Conservation (phyloP, 2,888 invertebrate genomes). For the Baronia brevicornis region DNA sequence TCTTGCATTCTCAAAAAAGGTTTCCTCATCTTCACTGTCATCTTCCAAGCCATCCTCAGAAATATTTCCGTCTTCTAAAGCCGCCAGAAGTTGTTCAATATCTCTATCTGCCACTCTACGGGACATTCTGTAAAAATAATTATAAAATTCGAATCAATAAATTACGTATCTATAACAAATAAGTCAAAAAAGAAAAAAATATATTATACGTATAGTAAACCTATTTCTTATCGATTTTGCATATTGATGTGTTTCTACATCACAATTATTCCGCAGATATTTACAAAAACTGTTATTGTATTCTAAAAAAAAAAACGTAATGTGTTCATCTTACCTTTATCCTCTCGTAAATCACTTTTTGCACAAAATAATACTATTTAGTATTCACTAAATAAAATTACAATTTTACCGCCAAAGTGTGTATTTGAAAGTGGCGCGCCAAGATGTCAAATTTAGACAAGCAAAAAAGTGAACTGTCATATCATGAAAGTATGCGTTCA, state of each 20-base stretch:
- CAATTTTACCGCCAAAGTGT: slow-evolving; percentile 15
- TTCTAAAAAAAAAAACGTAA: slow-evolving; percentile 13
- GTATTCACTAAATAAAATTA: slow-evolving; percentile 16
- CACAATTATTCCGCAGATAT: slow-evolving; percentile 18
- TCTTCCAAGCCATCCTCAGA: slow-evolving; percentile 21
- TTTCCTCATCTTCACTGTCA: slow-evolving; percentile 19
- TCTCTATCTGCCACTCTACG: slow-evolving; percentile 19
- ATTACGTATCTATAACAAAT: slow-evolving; percentile 15
- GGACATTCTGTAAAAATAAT: slow-evolving; percentile 20
- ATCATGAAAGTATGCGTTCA: slow-evolving; percentile 15
- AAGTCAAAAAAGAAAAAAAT: slow-evolving; percentile 15
- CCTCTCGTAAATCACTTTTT: slow-evolving; percentile 17
- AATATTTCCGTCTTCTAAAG: no score
- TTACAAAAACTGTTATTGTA: slow-evolving; percentile 19
- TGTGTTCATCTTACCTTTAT: no score
- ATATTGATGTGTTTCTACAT: slow-evolving; percentile 22
- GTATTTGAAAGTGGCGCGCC: slow-evolving; percentile 13
- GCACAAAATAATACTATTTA: slow-evolving; percentile 15
- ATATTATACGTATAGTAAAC: slow-evolving; percentile 13
- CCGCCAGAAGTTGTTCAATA: no score
- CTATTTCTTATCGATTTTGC: slow-evolving; percentile 18
- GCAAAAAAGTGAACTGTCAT: slow-evolving; percentile 15
- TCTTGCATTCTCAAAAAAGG: slow-evolving; percentile 17
- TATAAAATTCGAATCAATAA: slow-evolving; percentile 4
- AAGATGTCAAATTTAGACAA: no score